These are phyloP conservation scores for Priocnemis perturbator DNA, from an alignment of 2,888 invertebrate species.

Conservation along the genomic window DNA sequence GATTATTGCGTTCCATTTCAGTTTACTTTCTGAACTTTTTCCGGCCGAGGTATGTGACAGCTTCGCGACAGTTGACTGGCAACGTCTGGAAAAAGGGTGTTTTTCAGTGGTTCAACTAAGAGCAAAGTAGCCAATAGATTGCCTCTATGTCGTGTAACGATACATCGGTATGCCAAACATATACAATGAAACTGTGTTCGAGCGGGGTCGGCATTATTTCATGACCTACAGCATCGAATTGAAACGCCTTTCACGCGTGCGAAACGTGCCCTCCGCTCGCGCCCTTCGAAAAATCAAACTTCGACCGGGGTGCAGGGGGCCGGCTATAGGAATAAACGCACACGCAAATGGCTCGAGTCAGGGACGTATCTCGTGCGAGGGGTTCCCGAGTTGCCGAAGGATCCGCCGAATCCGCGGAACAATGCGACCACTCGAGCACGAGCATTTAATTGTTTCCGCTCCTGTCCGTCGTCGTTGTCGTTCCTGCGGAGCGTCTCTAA, in stretches of 20 bases:
- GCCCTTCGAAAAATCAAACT: conserved; percentile 18
- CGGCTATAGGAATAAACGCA: conserved; percentile 18
- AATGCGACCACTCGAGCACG: conserved; percentile 58
- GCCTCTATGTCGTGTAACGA: too few species aligned
- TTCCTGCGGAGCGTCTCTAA: conserved; percentile 55
- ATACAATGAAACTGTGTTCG: too few species aligned
- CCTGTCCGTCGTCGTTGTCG: conserved; percentile 59
- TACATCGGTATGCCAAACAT: too few species aligned
- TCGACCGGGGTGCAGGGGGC: too few species aligned
- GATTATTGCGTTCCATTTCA: conserved; percentile 26
- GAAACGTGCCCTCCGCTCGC: conserved; percentile 14
- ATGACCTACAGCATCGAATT: conserved; percentile 18
- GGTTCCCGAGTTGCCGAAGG: conserved; percentile 29
- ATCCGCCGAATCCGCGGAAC: conserved; percentile 40
- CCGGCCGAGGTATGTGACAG: neutral
- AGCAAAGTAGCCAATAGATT: too few species aligned
- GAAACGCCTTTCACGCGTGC: conserved; percentile 28
- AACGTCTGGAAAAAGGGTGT: too few species aligned
- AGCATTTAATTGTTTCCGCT: conserved; percentile 64
- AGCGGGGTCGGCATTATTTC: neutral
- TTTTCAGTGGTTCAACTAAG: too few species aligned
- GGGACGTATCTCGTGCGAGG: conserved; percentile 13
- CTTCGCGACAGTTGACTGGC: too few species aligned
- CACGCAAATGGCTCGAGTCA: conserved; percentile 15
- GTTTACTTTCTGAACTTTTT: conserved; percentile 8